These are phyloP conservation scores for Athalia rosae DNA, from an alignment of 2,888 invertebrate genomes.

Conservation along the genomic window DNA sequence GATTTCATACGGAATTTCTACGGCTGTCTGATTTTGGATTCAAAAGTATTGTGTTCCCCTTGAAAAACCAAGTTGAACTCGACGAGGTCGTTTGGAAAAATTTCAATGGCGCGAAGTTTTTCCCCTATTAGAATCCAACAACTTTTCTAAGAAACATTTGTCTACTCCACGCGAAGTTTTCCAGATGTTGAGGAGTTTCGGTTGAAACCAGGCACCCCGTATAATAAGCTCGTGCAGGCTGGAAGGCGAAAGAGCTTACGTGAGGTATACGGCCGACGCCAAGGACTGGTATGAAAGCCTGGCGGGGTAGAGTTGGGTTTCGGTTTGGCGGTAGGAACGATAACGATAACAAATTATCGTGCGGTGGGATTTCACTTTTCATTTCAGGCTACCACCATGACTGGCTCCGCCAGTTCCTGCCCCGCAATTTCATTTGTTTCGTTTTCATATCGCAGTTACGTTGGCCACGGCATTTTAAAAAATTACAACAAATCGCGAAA, in stretches of 20 bases:
- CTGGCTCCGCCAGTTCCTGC: background rate
- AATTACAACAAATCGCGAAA: slow-evolving; percentile 27
- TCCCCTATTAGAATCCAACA: no score
- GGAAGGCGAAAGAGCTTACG: slow-evolving; percentile 11
- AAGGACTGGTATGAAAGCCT: background rate
- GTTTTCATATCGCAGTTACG: slow-evolving; percentile 25
- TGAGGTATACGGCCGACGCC: background rate
- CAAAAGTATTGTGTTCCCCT: no score
- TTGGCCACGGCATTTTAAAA: slow-evolving; percentile 3
- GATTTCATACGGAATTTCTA: no score
- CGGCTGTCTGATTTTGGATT: no score
- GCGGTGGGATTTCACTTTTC: slow-evolving; percentile 37
- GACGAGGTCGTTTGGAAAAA: no score
- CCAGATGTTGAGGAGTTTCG: background rate
- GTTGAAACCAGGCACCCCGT: background rate
- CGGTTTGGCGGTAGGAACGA: slow-evolving; percentile 22
- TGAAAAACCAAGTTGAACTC: no score
- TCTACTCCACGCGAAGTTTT: no score
- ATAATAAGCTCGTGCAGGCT: slow-evolving; percentile 11
- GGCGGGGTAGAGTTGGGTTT: slow-evolving; percentile 10
- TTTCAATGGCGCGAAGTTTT: no score
- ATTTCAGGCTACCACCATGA: background rate
- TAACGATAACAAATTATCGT: slow-evolving; percentile 40
- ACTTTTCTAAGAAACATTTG: no score
- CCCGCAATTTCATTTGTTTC: slow-evolving; percentile 28